Percentiles rank a stretch among this genome's conserved stretches.
These are phyloP conservation scores for Channa argus DNA, from an alignment of 2,113 vertebrate genomes.

Conservation along the genomic window DNA sequence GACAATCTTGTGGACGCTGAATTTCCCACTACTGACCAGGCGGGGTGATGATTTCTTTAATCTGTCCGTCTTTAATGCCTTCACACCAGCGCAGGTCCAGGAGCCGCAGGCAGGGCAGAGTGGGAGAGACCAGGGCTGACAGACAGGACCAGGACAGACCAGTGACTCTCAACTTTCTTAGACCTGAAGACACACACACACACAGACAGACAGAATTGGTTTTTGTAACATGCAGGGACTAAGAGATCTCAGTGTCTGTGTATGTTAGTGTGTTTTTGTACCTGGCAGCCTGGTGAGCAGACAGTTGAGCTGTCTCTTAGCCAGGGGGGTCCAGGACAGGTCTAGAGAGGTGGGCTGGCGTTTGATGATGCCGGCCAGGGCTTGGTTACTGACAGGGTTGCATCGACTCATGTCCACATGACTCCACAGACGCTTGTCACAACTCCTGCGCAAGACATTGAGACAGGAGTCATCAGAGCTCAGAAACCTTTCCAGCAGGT, in stretches of 20 bases:
- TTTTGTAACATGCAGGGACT: neutral
- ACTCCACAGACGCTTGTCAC: constrained; percentile 96
- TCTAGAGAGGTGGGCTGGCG: constrained; percentile 92
- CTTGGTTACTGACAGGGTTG: constrained; percentile 92
- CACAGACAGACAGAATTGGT: too few species aligned
- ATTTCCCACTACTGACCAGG: constrained; percentile 73
- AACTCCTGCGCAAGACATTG: constrained; percentile 68
- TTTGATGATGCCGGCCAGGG: constrained; percentile 93
- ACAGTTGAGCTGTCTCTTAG: constrained; percentile 96
- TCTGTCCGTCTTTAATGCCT: constrained; percentile 93
- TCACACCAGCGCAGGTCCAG: constrained; percentile 98
- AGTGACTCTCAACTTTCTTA: constrained; percentile 92
- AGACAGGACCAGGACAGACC: constrained; percentile 95
- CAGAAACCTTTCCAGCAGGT: neutral
- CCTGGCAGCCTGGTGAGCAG: constrained; percentile 94
- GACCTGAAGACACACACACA: constrained; percentile 79
- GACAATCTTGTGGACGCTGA: too few species aligned
- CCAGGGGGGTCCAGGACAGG: constrained; percentile 97
- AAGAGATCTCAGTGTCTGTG: neutral
- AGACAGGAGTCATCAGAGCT: neutral
- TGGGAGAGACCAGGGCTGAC: constrained; percentile 91
- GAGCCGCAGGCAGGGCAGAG: constrained; percentile 92
- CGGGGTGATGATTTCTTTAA: constrained; percentile 91
- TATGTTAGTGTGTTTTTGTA: constrained; percentile 41
- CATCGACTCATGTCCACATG: constrained; percentile 94